Conservation (phyloP, 2,888 invertebrate genomes). For the Crossocerus cetratus region DNA sequence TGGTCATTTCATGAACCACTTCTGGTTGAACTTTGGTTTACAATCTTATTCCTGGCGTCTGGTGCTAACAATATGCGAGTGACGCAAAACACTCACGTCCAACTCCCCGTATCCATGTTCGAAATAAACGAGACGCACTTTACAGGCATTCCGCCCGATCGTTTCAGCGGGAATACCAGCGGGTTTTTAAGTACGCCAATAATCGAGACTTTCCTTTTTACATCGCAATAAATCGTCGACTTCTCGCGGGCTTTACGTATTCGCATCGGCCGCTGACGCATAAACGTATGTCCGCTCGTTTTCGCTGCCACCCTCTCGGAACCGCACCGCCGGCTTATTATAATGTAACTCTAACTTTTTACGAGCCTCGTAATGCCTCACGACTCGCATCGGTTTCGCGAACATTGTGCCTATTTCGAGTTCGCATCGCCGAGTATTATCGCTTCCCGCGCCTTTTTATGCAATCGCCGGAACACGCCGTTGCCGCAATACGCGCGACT, state of each 20-base stretch:
- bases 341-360: slow-evolving; percentile 74
- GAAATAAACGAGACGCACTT: not conserved
- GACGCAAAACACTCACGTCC: too few species aligned
- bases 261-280: slow-evolving; percentile 63
- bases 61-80: too few species aligned
- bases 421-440: not conserved
- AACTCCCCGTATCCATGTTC: too few species aligned
- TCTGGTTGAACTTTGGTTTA: too few species aligned
- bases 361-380: slow-evolving; percentile 66
- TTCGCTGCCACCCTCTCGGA: slow-evolving; percentile 43
- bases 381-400: slow-evolving; percentile 48
- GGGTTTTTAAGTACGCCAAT: slow-evolving; percentile 64
- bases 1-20: too few species aligned
- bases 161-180: slow-evolving; percentile 40
- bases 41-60: too few species aligned
- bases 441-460: slow-evolving; percentile 2
- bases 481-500: not conserved
- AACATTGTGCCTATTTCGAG: not conserved
- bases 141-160: slow-evolving; percentile 16
- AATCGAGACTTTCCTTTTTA: slow-evolving; percentile 68
- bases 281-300: slow-evolving; percentile 60
- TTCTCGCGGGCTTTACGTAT: slow-evolving; percentile 49
- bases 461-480: not conserved
- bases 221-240: slow-evolving; percentile 64
- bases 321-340: slow-evolving; percentile 67